Base-by-base conservation (phyloP, 2,888 invertebrate species). In the Protophormia terraenovae region DNA sequence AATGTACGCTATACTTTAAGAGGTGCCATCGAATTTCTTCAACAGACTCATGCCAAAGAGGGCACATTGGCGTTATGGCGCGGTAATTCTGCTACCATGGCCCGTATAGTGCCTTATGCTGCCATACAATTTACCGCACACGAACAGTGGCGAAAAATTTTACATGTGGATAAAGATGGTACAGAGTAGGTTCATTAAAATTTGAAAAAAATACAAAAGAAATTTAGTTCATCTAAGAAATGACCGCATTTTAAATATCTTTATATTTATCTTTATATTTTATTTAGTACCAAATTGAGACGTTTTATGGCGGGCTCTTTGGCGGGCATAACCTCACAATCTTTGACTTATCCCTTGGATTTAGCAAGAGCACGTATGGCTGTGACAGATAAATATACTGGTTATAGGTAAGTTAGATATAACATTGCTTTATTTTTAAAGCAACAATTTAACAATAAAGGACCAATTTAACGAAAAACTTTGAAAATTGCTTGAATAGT, bases 31-130 rank as follows among this genome's bases (percentile, higher is more conserved):
- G 90, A 93, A 80, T 97, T 97, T 93, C 91, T 97, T n/a, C 88
- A 93, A 35, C 91, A 94, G 84, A 96, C 96, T 19, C 96, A 96
- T 87, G 94, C 93, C 87, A 94, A 94, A 16, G 97, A 98, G 90
- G 99, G 99, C 1, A 93, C 97, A 69, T 87, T 95, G 12, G 96
- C 97, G 78, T 93, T 99, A 89, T 99, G 98, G 98, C 94, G 99
- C 72, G 99, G 99, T 3, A 99, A 99, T 94, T 97, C 98, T 87
- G 99, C 99, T 4, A 99, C 99, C 0, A 98, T 99, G 98, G 98
- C 97, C 16, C 94, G 99, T 79, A 98, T 99, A 85, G 94, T 99
- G 71, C 99, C 99, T 0, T 99, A 99, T 93, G 98, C 99, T 24
- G 98, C 99, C 55, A 96, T 99, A 88, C 99, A 99, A 93, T 99